Conservation (phyloP, 2,797 vertebrate genomes). For the Pelochelys cantorii region DNA sequence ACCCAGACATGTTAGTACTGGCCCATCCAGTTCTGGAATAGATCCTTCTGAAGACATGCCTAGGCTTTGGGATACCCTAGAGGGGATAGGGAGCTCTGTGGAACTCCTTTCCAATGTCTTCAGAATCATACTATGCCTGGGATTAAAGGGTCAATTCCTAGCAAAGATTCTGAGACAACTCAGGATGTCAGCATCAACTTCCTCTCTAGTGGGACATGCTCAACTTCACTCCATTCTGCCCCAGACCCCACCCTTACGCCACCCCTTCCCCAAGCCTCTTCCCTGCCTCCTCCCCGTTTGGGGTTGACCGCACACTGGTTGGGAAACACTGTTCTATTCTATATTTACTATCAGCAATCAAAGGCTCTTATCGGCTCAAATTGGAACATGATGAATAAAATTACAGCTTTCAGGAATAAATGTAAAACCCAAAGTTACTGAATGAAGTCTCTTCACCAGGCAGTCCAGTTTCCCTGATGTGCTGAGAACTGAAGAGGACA, state of each 20-base stretch:
- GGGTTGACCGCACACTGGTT: no score
- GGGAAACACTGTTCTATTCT: not conserved
- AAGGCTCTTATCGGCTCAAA: slow-evolving; percentile 22
- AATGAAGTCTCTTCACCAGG: slow-evolving; percentile 31
- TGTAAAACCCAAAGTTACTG: not conserved
- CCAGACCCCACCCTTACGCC: no score
- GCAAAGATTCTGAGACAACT: not conserved
- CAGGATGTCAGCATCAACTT: not conserved
- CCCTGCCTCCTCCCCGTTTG: no score
- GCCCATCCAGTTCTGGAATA: not conserved
- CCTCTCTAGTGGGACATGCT: no score
- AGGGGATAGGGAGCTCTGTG: not conserved
- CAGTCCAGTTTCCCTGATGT: not conserved
- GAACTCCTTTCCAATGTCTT: not conserved
- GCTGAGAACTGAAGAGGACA: not conserved
- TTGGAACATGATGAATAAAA: slow-evolving; percentile 23
- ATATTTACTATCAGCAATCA: slow-evolving; percentile 26
- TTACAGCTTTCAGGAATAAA: slow-evolving; percentile 31
- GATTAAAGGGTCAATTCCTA: not conserved
- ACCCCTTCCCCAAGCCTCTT: no score
- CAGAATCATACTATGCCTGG: not conserved
- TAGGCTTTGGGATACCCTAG: not conserved
- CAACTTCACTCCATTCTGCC: no score
- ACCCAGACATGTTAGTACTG: not conserved
- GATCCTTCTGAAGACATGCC: not conserved